Conservation (phyloP, 2,797 vertebrate genomes). For the Numenius phaeopus region DNA sequence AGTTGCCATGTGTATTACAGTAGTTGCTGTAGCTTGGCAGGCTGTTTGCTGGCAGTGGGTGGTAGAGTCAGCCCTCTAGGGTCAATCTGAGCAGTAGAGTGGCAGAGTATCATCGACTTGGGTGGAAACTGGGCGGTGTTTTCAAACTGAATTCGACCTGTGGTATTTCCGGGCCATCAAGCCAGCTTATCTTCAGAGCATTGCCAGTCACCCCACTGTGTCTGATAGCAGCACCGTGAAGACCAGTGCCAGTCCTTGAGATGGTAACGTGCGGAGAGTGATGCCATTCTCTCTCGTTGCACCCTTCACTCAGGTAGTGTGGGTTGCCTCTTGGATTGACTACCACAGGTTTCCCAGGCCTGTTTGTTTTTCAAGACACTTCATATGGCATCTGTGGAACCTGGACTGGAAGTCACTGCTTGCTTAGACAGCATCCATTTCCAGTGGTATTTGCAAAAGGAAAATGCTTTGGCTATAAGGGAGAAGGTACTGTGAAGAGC, state of each 20-base stretch:
- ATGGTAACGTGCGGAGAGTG: background rate
- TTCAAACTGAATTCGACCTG: background rate
- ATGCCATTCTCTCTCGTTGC: background rate
- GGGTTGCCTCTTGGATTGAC: background rate
- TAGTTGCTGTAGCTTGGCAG: background rate
- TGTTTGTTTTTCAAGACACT: background rate
- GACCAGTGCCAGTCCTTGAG: background rate
- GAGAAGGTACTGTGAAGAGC: background rate
- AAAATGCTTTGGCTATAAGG: background rate
- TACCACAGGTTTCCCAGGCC: background rate
- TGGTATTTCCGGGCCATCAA: background rate
- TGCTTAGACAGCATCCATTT: background rate
- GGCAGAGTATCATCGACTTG: background rate
- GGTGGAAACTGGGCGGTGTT: background rate
- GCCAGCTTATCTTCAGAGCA: background rate
- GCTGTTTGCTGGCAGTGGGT: background rate
- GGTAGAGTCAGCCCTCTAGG: background rate
- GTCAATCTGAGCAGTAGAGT: background rate
- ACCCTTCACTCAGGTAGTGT: fast-evolving
- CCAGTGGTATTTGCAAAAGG: background rate
- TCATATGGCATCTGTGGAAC: background rate
- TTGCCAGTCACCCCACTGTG: background rate
- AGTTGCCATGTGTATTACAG: background rate
- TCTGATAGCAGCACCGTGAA: fast-evolving
- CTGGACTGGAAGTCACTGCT: background rate